phyloP scores from a whole-genome alignment of 1,140 invertebrate genomes.

The Aleiodes sp. region DNA sequence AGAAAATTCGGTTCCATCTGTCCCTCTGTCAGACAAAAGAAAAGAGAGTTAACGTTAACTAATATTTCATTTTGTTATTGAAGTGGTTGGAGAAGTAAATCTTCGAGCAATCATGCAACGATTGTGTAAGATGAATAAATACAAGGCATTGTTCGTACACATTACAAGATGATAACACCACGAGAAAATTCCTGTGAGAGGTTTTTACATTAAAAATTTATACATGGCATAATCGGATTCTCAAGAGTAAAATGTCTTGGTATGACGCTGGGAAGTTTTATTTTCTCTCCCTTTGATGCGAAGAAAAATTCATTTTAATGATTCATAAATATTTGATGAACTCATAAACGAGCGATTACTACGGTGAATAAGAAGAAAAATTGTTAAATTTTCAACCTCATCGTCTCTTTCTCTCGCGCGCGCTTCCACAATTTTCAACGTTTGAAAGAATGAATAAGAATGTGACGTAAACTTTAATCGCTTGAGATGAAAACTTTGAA shows the following conservation, averaged over 20 bases:
- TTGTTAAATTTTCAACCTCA: not conserved
- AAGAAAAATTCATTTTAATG: conserved; percentile 41
- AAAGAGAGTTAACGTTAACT: too few relatives aligned
- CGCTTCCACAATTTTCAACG: not conserved
- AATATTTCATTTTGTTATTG: too few relatives aligned
- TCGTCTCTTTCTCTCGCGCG: not conserved
- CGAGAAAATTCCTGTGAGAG: too few relatives aligned
- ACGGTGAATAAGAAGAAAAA: conserved; percentile 23
- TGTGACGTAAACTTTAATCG: conserved; percentile 30
- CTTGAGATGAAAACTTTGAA: conserved; percentile 19
- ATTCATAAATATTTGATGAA: conserved; percentile 54
- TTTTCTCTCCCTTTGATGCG: not conserved
- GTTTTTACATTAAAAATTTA: not conserved
- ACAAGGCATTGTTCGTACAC: too few relatives aligned
- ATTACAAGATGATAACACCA: too few relatives aligned
- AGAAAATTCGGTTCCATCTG: too few relatives aligned
- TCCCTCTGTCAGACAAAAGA: too few relatives aligned
- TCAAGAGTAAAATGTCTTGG: not conserved
- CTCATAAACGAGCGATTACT: conserved; percentile 48
- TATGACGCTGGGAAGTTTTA: conserved; percentile 2
- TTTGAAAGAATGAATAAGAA: conserved; percentile 5
- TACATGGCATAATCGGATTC: not conserved
- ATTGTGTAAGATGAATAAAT: too few relatives aligned
- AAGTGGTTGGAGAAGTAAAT: too few relatives aligned
- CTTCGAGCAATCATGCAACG: too few relatives aligned